phyloP scores from a whole-genome alignment of 92 coral and sea anemone genomes.

The Epizoanthus ramosus region DNA sequence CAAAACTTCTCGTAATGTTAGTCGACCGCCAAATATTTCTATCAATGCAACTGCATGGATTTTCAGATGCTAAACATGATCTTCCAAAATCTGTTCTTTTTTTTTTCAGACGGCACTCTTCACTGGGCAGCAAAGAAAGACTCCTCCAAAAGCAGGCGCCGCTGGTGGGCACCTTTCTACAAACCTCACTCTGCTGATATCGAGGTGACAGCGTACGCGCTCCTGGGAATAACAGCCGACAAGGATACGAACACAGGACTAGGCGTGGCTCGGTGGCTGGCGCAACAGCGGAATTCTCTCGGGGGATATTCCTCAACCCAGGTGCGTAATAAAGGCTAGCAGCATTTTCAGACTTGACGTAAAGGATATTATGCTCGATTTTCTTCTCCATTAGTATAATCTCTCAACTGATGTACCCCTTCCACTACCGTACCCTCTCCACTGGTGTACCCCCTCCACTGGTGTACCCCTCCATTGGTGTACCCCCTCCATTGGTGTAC shows the following conservation, averaged over 20 bases:
- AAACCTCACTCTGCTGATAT: constrained; percentile 86
- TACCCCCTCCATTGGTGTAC: too few relatives aligned
- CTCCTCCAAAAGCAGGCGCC: constrained; percentile 14
- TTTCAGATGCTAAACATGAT: neutral
- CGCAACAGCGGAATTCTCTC: constrained; percentile 84
- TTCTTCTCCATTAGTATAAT: too few relatives aligned
- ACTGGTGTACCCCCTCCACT: too few relatives aligned
- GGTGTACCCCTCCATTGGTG: too few relatives aligned
- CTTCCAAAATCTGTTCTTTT: neutral
- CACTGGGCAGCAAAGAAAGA: constrained; percentile 70
- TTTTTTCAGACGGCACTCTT: constrained; percentile 70
- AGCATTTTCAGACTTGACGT: too few relatives aligned
- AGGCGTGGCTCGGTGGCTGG: constrained; percentile 83
- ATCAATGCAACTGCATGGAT: too few relatives aligned
- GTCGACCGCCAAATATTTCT: too few relatives aligned
- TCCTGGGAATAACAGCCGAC: constrained; percentile 60
- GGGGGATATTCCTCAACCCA: constrained; percentile 96
- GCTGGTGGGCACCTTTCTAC: constrained; percentile 76
- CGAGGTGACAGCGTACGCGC: constrained; percentile 87
- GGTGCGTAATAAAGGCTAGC: constrained; percentile 38
- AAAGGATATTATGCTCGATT: too few relatives aligned
- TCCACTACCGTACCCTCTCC: too few relatives aligned
- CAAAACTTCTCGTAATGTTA: too few relatives aligned
- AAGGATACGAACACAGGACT: constrained; percentile 65
- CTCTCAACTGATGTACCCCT: too few relatives aligned